Percentiles rank a stretch among this genome's conserved stretches.
Evolutionary conservation across 2,797 vertebrate genomes (phyloP).

Genomic region (Gobio occitaniae): DNA sequence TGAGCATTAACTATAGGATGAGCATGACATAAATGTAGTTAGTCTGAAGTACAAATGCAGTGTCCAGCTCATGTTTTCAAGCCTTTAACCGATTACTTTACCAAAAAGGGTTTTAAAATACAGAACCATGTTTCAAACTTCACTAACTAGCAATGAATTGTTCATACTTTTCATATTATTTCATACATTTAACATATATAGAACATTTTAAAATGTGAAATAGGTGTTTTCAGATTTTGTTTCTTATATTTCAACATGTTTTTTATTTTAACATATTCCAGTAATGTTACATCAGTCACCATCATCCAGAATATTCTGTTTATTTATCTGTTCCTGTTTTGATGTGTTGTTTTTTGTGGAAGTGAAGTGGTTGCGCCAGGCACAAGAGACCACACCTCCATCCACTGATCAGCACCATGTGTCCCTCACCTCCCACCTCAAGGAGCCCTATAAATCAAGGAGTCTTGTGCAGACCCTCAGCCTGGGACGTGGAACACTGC

Average conservation of each 20-base stretch:
- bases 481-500: conserved; percentile 45
- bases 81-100: background rate
- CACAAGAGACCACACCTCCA: conserved; percentile 57
- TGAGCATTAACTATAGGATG: conserved; percentile 40
- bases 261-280: background rate
- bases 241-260: background rate
- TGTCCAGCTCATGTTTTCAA: background rate
- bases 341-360: background rate
- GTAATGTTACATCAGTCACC: background rate
- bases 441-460: conserved; percentile 60
- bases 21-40: background rate
- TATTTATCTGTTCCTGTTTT: conserved; percentile 5
- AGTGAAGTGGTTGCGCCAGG: conserved; percentile 15
- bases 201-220: background rate
- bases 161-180: background rate
- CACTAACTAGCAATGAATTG: background rate
- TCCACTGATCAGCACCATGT: conserved; percentile 57
- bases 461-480: conserved; percentile 27
- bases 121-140: background rate
- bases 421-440: conserved; percentile 51
- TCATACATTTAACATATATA: background rate
- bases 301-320: background rate
- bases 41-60: background rate
- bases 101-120: background rate
- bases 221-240: background rate